phyloP scores from a whole-genome alignment of 2,888 invertebrate genomes.

The Parascotia fuliginaria region DNA sequence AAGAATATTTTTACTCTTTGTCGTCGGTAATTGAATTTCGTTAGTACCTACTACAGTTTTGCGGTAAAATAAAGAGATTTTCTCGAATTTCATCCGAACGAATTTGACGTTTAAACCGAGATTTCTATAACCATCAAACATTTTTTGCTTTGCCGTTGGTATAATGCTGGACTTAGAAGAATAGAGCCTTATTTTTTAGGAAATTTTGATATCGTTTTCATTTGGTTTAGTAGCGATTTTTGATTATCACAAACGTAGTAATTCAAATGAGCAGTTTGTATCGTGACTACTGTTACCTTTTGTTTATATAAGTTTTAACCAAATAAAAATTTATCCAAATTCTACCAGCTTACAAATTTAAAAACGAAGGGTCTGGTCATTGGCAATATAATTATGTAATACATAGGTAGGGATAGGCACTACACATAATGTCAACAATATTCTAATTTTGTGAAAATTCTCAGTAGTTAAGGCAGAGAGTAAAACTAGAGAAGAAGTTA shows the following conservation, averaged over 20 bases:
- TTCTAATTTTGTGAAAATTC: too few species aligned
- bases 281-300: too few species aligned
- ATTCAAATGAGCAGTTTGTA: background rate
- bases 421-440: too few species aligned
- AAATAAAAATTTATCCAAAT: too few species aligned
- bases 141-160: conserved; percentile 6
- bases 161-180: conserved; percentile 14
- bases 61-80: conserved; percentile 44
- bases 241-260: background rate
- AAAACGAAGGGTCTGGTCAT: too few species aligned
- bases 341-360: too few species aligned
- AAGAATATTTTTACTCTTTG: conserved; percentile 69
- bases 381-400: too few species aligned
- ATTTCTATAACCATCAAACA: conserved; percentile 13
- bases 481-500: too few species aligned
- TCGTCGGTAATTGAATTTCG: conserved; percentile 68
- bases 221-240: background rate
- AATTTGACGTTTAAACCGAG: conserved; percentile 32
- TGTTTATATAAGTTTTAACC: too few species aligned
- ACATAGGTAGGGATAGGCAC: too few species aligned
- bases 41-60: conserved; percentile 53
- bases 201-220: background rate
- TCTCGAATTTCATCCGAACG: conserved; percentile 23
- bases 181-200: conserved; percentile 15
- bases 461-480: too few species aligned